Percentiles rank a stretch among this genome's conserved stretches.
phyloP scores from a whole-genome alignment of 35 echinoderm and acorn worm genomes.

The Nesometra sesokonis region DNA sequence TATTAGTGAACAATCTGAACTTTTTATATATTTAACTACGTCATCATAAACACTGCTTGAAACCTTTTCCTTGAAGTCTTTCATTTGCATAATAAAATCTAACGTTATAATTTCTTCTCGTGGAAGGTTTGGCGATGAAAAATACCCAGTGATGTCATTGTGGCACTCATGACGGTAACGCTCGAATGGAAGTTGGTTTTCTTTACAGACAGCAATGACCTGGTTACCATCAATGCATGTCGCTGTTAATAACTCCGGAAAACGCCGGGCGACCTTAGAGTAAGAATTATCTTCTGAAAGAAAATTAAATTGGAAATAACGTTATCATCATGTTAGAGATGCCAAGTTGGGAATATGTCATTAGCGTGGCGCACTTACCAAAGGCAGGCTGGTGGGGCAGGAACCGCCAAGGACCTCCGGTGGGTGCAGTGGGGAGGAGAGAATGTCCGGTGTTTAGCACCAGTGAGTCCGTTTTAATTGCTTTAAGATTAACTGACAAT shows the following conservation, averaged over 20 bases:
- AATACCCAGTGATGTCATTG: background rate
- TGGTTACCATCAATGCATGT: background rate
- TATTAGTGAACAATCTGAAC: background rate
- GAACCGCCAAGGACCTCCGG: too few species aligned
- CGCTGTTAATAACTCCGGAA: background rate
- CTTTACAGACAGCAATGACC: background rate
- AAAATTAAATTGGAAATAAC: too few species aligned
- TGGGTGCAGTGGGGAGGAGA: too few species aligned
- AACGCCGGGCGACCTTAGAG: background rate
- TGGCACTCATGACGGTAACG: background rate
- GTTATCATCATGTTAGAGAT: too few species aligned
- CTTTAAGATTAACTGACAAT: too few species aligned
- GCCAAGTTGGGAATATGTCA: too few species aligned
- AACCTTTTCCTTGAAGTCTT: background rate
- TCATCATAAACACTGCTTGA: background rate
- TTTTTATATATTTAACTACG: background rate
- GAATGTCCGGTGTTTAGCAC: too few species aligned
- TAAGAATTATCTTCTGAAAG: too few species aligned
- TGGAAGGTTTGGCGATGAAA: background rate
- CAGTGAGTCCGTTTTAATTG: too few species aligned
- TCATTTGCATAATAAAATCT: background rate
- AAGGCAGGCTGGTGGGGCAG: too few species aligned
- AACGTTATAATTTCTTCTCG: background rate
- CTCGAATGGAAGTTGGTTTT: background rate
- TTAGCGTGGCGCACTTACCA: too few species aligned